A percentile compares a stretch with the other conserved stretches of the same genome.
These are phyloP conservation scores for Synanthedon tipuliformis DNA, from an alignment of 2,888 invertebrate genomes.

Conservation along the genomic window DNA sequence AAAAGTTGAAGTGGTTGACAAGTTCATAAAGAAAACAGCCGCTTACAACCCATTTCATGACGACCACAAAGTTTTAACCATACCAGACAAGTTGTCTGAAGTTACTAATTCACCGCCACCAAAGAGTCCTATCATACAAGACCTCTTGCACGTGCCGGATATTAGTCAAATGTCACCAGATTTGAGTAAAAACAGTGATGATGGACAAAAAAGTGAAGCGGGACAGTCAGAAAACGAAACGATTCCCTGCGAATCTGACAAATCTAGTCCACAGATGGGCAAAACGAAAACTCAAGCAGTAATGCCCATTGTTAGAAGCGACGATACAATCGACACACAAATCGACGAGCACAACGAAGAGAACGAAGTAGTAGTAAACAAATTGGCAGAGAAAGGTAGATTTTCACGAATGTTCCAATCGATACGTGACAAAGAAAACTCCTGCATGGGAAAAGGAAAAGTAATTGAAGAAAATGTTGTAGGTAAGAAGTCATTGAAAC, in stretches of 20 bases:
- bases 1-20: conserved; percentile 43
- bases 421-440: conserved; percentile 56
- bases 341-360: conserved; percentile 35
- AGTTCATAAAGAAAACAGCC: conserved; percentile 42
- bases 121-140: conserved; percentile 52
- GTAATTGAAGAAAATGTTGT: conserved; percentile 57
- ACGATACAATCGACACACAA: conserved; percentile 46
- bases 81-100: conserved; percentile 45
- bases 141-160: conserved; percentile 52
- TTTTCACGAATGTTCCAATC: conserved; percentile 55
- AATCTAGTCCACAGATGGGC: conserved; percentile 54
- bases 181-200: conserved; percentile 54
- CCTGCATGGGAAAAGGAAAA: conserved; percentile 63
- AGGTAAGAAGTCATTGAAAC: conserved; percentile 26
- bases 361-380: conserved; percentile 45
- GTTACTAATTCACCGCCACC: conserved; percentile 54
- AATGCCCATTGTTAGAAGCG: conserved; percentile 58
- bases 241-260: conserved; percentile 59
- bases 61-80: conserved; percentile 34
- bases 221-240: conserved; percentile 64
- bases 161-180: conserved; percentile 49
- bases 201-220: conserved; percentile 53
- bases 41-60: conserved; percentile 34
- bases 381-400: conserved; percentile 48
- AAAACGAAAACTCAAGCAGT: conserved; percentile 64